Conservation (phyloP, 2,797 vertebrate species). For the Scolopax rusticola region DNA sequence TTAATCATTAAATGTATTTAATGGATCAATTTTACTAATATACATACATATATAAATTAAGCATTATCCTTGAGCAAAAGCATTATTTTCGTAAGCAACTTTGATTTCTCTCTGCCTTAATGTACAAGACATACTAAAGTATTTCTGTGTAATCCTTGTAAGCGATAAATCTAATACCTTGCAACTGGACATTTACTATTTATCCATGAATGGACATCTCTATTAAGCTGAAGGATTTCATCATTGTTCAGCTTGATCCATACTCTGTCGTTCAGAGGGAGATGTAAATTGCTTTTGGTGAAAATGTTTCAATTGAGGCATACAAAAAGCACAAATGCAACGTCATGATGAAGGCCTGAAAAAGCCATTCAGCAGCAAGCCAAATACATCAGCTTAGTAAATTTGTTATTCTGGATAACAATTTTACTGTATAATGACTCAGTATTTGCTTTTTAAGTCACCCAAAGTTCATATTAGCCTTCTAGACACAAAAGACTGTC, state of each 20-base stretch:
- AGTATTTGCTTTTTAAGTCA: background rate
- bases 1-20: background rate
- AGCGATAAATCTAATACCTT: background rate
- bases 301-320: background rate
- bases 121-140: background rate
- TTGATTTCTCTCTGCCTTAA: background rate
- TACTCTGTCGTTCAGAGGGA: background rate
- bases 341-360: background rate
- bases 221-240: background rate
- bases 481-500: background rate
- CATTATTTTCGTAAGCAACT: background rate
- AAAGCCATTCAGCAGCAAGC: background rate
- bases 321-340: background rate
- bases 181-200: background rate
- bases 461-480: background rate
- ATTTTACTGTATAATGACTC: background rate
- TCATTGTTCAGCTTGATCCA: background rate
- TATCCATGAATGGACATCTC: background rate
- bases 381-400: background rate
- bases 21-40: background rate
- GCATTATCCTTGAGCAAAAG: background rate
- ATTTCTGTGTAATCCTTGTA: background rate
- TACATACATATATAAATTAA: background rate
- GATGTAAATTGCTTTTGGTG: background rate
- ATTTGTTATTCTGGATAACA: background rate